Percentiles rank a stretch among this genome's conserved stretches.
phyloP scores from a whole-genome alignment of 2,888 invertebrate species.

The Sarcophaga variegata region DNA sequence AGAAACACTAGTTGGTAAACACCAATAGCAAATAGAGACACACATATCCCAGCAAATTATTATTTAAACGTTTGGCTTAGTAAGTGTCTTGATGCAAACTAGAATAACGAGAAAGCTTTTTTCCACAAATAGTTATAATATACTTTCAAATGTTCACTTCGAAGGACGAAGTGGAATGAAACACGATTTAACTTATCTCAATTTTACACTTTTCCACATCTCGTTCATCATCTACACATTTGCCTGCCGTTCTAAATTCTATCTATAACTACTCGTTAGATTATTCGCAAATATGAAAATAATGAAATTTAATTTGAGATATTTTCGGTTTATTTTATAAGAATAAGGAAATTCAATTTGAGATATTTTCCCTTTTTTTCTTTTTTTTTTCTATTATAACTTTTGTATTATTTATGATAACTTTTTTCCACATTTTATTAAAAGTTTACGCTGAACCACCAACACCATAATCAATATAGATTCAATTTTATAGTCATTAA shows the following conservation, averaged over 20 bases:
- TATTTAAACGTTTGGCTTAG: neutral
- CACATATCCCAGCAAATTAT: neutral
- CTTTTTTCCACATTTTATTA: neutral
- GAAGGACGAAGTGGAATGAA: neutral
- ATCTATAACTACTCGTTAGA: neutral
- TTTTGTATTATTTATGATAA: neutral
- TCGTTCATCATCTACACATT: neutral
- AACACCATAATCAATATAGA: conserved; percentile 4
- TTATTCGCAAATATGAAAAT: too few relatives aligned
- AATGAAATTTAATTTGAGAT: too few relatives aligned
- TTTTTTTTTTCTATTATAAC: neutral
- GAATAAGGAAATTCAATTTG: neutral
- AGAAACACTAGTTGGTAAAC: too few relatives aligned
- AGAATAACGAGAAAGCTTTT: too few relatives aligned
- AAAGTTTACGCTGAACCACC: neutral
- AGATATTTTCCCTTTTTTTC: neutral
- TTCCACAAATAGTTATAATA: too few relatives aligned
- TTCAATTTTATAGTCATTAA: neutral
- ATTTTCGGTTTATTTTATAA: too few relatives aligned
- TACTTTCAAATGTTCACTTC: too few relatives aligned
- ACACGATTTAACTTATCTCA: neutral
- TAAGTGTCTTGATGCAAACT: neutral
- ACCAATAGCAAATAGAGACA: too few relatives aligned
- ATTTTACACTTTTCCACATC: neutral
- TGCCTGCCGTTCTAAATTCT: neutral